Evolutionary conservation across 2,888 invertebrate species (phyloP).

Genomic region (Cinara cedri): DNA sequence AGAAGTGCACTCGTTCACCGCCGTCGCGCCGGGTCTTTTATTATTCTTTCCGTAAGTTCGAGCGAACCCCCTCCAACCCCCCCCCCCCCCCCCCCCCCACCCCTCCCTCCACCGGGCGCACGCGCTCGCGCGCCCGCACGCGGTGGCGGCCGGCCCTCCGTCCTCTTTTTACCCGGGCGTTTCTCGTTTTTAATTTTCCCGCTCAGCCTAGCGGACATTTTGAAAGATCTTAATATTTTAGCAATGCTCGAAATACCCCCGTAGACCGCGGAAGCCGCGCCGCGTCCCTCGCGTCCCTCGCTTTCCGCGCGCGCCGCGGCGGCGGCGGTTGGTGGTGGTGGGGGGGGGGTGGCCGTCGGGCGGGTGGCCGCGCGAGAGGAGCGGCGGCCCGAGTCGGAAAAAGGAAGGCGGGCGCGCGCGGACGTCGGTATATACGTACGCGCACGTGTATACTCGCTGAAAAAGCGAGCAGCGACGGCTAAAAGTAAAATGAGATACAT

Average conservation of each 20-base stretch:
- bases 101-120: not conserved
- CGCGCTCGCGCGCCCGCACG: too few relatives aligned
- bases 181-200: slow-evolving; percentile 61
- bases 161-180: slow-evolving; percentile 52
- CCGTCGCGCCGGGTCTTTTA: slow-evolving; percentile 40
- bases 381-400: not conserved
- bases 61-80: not conserved
- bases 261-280: not conserved
- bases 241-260: slow-evolving; percentile 59
- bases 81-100: not conserved
- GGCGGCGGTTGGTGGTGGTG: not conserved
- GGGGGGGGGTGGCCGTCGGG: not conserved
- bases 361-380: not conserved
- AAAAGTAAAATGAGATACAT: slow-evolving; percentile 61
- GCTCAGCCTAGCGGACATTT: slow-evolving; percentile 61
- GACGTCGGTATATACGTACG: not conserved
- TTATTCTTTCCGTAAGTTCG: slow-evolving; percentile 55
- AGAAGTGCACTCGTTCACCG: slow-evolving; percentile 37
- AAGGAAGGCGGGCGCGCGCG: slow-evolving; percentile 12
- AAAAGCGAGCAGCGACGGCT: slow-evolving; percentile 58
- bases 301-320: not conserved
- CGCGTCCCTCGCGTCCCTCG: not conserved
- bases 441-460: too few relatives aligned
- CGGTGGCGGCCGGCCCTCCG: slow-evolving; percentile 16
- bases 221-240: slow-evolving; percentile 61